Conservation (phyloP, 30 jellyfish, hydroid and myxozoan species). For the Hydractinia echinata region DNA sequence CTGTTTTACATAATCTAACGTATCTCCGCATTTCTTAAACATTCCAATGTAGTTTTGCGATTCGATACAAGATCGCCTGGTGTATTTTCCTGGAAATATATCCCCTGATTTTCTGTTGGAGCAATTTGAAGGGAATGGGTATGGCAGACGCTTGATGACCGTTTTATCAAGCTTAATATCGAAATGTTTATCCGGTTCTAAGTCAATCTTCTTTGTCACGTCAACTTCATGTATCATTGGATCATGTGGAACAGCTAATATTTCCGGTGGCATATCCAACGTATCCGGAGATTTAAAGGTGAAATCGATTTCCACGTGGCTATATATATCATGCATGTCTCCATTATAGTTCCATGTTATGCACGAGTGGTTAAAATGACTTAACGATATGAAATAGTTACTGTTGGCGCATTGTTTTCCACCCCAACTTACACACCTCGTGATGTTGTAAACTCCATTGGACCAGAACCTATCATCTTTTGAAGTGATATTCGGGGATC, state of each 20-base stretch:
- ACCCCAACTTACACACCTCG: slow-evolving; percentile 21
- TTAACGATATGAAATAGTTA: slow-evolving; percentile 3
- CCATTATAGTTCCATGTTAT: slow-evolving; percentile 10
- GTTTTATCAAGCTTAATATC: slow-evolving; percentile 16
- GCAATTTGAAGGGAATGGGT: slow-evolving; percentile 22
- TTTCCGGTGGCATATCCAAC: not conserved
- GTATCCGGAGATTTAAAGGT: not conserved
- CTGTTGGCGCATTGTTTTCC: slow-evolving; percentile 28
- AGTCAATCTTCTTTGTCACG: slow-evolving; percentile 3
- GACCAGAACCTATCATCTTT: not conserved
- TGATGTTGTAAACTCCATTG: slow-evolving; percentile 10
- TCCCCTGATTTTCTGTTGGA: not conserved
- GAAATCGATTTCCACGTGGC: slow-evolving; percentile 26
- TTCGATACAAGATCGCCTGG: slow-evolving; percentile 19
- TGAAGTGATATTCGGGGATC: not conserved
- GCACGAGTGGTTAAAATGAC: slow-evolving; percentile 19
- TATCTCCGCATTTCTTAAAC: slow-evolving; percentile 26
- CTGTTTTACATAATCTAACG: slow-evolving; percentile 12
- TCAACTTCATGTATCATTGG: slow-evolving; percentile 9
- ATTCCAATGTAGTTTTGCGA: slow-evolving; percentile 18
- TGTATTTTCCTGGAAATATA: slow-evolving; percentile 17
- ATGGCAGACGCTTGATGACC: not conserved
- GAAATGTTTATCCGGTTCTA: not conserved
- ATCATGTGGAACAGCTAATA: slow-evolving; percentile 16
- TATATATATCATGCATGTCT: slow-evolving; percentile 7